Evolutionary conservation across 2,113 vertebrate genomes (phyloP).

Genomic region (Pampusana beccarii): DNA sequence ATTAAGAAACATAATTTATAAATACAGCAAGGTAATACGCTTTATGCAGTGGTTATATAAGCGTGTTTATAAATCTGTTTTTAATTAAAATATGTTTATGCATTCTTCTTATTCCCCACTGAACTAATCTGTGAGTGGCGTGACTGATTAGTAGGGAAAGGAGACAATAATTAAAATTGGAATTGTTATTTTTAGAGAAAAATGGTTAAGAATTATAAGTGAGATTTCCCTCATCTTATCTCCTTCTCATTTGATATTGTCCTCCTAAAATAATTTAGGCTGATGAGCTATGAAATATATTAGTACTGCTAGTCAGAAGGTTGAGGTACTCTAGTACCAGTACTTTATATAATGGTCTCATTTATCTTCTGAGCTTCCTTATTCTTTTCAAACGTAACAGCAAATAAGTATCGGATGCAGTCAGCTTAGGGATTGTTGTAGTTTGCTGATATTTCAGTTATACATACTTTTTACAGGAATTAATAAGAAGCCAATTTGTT

Average conservation of each 20-base stretch:
- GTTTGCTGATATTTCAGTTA: not conserved
- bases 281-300: not conserved
- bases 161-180: conserved; percentile 53
- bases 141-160: conserved; percentile 57
- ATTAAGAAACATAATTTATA: not conserved
- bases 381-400: not conserved
- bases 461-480: not conserved
- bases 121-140: conserved; percentile 42
- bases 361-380: not conserved
- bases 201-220: conserved; percentile 43
- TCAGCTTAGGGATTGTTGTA: not conserved
- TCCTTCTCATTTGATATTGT: conserved; percentile 20
- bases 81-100: not conserved
- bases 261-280: not conserved
- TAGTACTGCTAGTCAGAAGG: not conserved
- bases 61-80: not conserved
- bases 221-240: conserved; percentile 47
- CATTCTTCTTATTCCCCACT: conserved; percentile 23
- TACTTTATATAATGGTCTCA: not conserved
- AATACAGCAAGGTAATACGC: not conserved
- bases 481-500: not conserved
- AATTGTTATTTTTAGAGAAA: conserved; percentile 68
- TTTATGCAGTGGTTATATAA: not conserved
- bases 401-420: not conserved
- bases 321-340: not conserved